Conservation (phyloP, 1,140 invertebrate genomes). For the Diachasmimorpha longicaudata region DNA sequence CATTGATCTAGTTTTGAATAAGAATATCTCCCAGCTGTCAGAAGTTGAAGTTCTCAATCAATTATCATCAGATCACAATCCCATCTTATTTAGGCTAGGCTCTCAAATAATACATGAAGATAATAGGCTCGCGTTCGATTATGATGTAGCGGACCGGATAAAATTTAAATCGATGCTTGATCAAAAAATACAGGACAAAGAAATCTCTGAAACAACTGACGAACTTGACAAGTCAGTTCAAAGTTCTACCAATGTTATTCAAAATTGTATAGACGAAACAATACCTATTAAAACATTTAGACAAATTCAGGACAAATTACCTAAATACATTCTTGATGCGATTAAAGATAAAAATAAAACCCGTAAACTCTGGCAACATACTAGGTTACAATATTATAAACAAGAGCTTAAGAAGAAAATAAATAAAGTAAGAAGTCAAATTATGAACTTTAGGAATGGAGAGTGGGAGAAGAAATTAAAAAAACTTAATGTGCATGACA, state of each 20-base stretch:
- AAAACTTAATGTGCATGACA: neutral
- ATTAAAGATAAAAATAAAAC: neutral
- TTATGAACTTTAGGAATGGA: neutral
- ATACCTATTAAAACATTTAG: too few species aligned
- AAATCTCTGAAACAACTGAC: neutral
- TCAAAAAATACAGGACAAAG: neutral
- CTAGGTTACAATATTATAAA: neutral
- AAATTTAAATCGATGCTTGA: neutral
- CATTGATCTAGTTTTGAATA: neutral
- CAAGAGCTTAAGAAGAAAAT: neutral
- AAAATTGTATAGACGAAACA: too few species aligned
- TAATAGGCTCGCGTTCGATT: neutral
- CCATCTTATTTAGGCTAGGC: neutral
- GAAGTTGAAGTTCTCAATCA: neutral
- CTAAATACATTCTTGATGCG: too few species aligned
- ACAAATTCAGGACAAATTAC: too few species aligned
- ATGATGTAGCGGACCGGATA: neutral
- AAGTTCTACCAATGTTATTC: neutral
- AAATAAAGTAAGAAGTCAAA: neutral
- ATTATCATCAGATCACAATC: slow-evolving; percentile 5
- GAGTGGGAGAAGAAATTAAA: neutral
- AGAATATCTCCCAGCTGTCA: neutral
- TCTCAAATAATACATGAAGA: neutral
- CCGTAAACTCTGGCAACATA: neutral
- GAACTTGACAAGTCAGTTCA: neutral